Base-by-base conservation (phyloP, 2,113 vertebrate genomes). In the Calidris pugnax region DNA sequence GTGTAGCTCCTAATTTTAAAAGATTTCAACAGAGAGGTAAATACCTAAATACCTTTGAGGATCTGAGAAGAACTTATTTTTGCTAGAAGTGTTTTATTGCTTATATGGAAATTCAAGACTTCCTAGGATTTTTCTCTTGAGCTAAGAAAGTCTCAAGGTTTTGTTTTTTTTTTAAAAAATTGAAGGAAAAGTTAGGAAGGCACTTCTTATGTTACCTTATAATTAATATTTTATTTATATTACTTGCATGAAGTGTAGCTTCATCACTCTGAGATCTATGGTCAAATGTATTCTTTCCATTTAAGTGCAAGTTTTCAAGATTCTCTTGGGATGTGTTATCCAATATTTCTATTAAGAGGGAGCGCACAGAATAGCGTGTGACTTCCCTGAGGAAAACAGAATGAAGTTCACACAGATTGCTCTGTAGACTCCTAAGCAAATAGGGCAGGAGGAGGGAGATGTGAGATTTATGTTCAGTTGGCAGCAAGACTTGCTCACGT, bases 161-260 rank as follows among this genome's bases (percentile, higher is more conserved):
- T 32, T 63, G 18, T 45, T 39, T 90, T 62, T 9, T 87, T n/a
- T n/a, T n/a, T n/a, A n/a, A n/a, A n/a, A n/a, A 92, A 85, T 26
- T 50, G 86, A 93, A 95, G 66, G 64, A 84, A 84, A 87, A 79
- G 76, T 87, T 92, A 57, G 26, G n/a, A 75, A 95, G n/a, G 69
- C 77, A 89, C 86, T 93, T 95, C 68, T 27, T 57, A 69, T 39
- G 35, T 95, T 97, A 69, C 66, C 57, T 82, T 80, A 47, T 53
- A 69, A 95, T 95, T 76, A 97, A 89, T 97, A 95, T 95, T 95
- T 96, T 92, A 97, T 95, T 92, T 93, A 30, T 95, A 55, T 89
- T 89, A 53, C 77, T 93, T 91, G 56, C 73, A 84, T 72, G 88
- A 91, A 90, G 84, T 79, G 55, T 86, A 22, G 95, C 55, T 92